Evolutionary conservation across 2,113 vertebrate genomes (phyloP).

Genomic region (Salvelinus fontinalis): DNA sequence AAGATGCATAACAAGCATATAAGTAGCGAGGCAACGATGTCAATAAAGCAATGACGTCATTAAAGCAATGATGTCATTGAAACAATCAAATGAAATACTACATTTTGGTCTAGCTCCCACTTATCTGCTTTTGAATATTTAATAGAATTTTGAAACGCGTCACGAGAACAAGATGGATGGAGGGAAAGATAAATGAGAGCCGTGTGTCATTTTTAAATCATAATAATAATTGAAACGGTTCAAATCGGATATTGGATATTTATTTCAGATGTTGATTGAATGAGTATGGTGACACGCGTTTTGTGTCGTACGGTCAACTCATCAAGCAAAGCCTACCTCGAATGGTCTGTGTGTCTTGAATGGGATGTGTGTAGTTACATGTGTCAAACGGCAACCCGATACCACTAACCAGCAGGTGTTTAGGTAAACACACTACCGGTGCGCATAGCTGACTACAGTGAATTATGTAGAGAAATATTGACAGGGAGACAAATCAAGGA

Average conservation of each 20-base stretch:
- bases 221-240: background rate
- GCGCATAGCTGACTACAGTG: constrained; percentile 48
- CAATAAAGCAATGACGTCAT: too few species aligned
- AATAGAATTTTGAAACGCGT: background rate
- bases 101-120: background rate
- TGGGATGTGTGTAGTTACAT: constrained; percentile 31
- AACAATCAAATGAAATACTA: background rate
- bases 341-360: constrained; percentile 8
- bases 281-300: background rate
- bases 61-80: background rate
- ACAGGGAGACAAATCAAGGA: constrained; percentile 18
- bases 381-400: constrained; percentile 40
- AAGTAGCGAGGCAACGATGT: too few species aligned
- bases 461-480: constrained; percentile 52
- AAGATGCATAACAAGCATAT: too few species aligned
- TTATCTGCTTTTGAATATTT: constrained; percentile 7
- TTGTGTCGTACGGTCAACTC: background rate
- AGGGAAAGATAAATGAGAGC: constrained; percentile 1
- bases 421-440: constrained; percentile 52
- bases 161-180: background rate
- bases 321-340: too few species aligned
- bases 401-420: constrained; percentile 49
- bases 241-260: background rate
- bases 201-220: background rate
- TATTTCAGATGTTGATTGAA: background rate